Base-by-base conservation (phyloP, 2,113 vertebrate genomes). In the Taurulus bubalis region DNA sequence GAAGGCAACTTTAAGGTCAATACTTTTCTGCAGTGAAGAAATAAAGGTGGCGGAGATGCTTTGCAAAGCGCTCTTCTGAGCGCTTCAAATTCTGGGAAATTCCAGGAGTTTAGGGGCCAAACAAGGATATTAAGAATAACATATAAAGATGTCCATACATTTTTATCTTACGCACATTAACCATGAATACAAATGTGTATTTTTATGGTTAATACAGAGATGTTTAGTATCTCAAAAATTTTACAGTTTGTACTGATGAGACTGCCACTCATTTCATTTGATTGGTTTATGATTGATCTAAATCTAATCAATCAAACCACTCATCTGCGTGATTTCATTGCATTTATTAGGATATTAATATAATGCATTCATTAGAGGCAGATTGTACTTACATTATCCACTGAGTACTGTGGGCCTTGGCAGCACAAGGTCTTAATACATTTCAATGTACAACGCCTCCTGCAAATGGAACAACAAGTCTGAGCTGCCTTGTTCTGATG, bases 321-420 rank as follows among this genome's bases (percentile, higher is more conserved):
- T 30, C 24, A 49, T 72, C 22, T 72, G 45, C 71, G 14, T 80
- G 9, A 36, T 60, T 1, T 49, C 26, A 53, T 18, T 82, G 28
- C 10, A 69, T 75, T 71, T n/a, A 71, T 63, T 6, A 67, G 55
- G 62, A 38, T 62, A 65, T 55, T 56, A 59, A 71, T 65, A 12
- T 16, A 80, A 79, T 62, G 59, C 36, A 42, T 47, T 80, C 32
- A 82, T 85, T 40, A 49, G 51, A 76, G 12, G 64, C 51, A 69
- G 75, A 84, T 63, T 55, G 64, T 81, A 93, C 95, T 95, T 86
- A 96, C 95, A 87, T 80, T 78, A 78, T 94, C 92, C 66, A 84
- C 42, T 28, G 90, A 88, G 89, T 72, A 34, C 75, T 82, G 68
- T 40, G 69, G 55, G 8, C 40, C 67, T 55, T 67, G 82, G 78